A percentile compares a stretch with the other conserved stretches of the same genome.
These are phyloP conservation scores for Pammene fasciana DNA, from an alignment of 2,888 invertebrate genomes.

Conservation along the genomic window DNA sequence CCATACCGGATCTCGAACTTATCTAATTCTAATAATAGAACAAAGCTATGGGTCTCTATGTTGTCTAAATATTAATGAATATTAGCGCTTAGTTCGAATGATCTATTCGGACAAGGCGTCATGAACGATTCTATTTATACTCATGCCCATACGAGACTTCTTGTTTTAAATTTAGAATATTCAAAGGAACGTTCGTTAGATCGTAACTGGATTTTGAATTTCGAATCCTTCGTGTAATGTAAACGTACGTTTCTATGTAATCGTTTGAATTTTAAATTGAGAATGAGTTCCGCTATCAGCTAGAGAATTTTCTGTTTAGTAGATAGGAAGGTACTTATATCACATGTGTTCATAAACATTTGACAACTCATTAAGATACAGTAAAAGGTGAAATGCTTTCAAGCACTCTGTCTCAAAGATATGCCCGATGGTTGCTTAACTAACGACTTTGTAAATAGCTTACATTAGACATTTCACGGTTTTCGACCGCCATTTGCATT, in stretches of 20 bases:
- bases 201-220: conserved; percentile 11
- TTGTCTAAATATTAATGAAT: conserved; percentile 18
- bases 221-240: conserved; percentile 3
- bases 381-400: conserved; percentile 60
- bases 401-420: conserved; percentile 62
- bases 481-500: conserved; percentile 52
- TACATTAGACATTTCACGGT: conserved; percentile 50
- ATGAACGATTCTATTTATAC: conserved; percentile 47
- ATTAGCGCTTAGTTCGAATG: conserved; percentile 42
- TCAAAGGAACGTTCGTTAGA: conserved; percentile 15
- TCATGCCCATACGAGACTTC: conserved; percentile 46
- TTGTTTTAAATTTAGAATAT: conserved; percentile 39
- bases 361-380: conserved; percentile 53
- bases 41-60: conserved; percentile 22
- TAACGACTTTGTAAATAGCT: conserved; percentile 53
- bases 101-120: conserved; percentile 47
- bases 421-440: conserved; percentile 54
- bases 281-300: conserved; percentile 49
- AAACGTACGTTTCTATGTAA: neutral
- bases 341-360: conserved; percentile 48
- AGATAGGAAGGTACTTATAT: conserved; percentile 50
- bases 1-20: conserved; percentile 45
- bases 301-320: conserved; percentile 42
- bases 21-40: conserved; percentile 41
- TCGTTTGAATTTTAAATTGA: neutral